Conservation (phyloP, 1,140 invertebrate genomes). For the Bombus sibiricus region DNA sequence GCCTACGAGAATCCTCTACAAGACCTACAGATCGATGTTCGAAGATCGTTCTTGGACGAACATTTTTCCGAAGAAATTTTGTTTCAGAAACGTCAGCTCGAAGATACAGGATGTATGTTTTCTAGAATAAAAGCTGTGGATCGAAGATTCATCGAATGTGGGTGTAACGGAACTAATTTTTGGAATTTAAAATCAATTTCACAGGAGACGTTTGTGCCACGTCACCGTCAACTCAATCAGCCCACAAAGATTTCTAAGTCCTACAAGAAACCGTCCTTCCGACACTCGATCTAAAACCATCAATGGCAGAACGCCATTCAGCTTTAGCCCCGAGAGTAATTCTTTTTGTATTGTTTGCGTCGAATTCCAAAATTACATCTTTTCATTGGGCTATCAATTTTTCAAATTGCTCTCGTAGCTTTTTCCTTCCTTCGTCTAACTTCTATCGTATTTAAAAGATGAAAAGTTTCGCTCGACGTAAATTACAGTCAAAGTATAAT, state of each 20-base stretch:
- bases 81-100: too few species aligned
- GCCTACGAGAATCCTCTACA: background rate
- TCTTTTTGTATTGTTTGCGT: background rate
- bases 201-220: constrained; percentile 8
- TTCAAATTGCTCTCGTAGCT: too few species aligned
- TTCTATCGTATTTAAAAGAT: background rate
- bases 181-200: constrained; percentile 46
- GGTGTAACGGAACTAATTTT: constrained; percentile 29
- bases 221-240: constrained; percentile 11
- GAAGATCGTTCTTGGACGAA: background rate
- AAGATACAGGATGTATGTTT: background rate
- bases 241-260: background rate
- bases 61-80: background rate
- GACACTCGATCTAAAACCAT: background rate
- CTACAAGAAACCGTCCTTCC: background rate
- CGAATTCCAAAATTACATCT: background rate
- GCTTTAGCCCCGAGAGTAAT: background rate
- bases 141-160: constrained; percentile 5
- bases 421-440: background rate
- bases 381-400: too few species aligned
- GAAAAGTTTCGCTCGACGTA: background rate
- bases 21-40: background rate
- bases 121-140: background rate
- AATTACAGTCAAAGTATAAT: background rate
- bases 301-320: background rate